These are phyloP conservation scores for Holocentrus rufus DNA, from an alignment of 2,797 vertebrate species.

Conservation along the genomic window DNA sequence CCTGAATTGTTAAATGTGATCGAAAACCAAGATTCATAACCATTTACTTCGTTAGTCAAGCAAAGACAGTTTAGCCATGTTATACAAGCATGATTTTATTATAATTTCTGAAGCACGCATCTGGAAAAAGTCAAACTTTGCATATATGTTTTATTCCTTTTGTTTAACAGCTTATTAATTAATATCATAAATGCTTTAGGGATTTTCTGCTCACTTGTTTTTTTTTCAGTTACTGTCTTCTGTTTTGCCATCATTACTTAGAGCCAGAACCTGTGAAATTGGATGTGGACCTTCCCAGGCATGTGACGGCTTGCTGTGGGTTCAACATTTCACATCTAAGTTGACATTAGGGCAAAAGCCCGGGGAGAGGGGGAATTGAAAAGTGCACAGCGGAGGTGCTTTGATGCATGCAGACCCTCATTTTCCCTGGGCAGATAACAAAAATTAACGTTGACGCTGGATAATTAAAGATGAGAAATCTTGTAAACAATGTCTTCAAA, in stretches of 20 bases:
- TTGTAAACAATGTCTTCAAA: constrained; percentile 62
- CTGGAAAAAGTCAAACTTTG: not conserved
- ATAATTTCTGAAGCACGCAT: constrained; percentile 10
- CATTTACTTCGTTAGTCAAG: not conserved
- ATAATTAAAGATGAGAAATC: constrained; percentile 70
- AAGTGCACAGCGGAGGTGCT: constrained; percentile 52
- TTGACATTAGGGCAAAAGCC: constrained; percentile 60
- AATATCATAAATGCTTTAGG: not conserved
- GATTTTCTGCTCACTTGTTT: constrained; percentile 21
- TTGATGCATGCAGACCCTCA: constrained; percentile 55
- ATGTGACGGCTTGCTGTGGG: constrained; percentile 16
- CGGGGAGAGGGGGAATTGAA: constrained; percentile 62
- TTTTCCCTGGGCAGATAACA: constrained; percentile 63
- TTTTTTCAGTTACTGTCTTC: constrained; percentile 34
- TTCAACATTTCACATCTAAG: constrained; percentile 53
- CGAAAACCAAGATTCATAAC: constrained; percentile 6
- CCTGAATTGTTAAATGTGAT: constrained; percentile 3
- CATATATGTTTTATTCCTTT: constrained; percentile 7
- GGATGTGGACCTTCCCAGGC: constrained; percentile 47
- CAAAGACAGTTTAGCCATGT: not conserved
- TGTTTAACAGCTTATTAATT: constrained; percentile 13
- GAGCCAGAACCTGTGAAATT: constrained; percentile 62
- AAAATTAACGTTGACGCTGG: constrained; percentile 59
- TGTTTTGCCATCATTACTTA: constrained; percentile 48
- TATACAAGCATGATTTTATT: not conserved